Percentiles rank a stretch among this genome's conserved stretches.
Conservation (phyloP, 2,797 vertebrate species). For the Chiloscyllium punctatum region DNA sequence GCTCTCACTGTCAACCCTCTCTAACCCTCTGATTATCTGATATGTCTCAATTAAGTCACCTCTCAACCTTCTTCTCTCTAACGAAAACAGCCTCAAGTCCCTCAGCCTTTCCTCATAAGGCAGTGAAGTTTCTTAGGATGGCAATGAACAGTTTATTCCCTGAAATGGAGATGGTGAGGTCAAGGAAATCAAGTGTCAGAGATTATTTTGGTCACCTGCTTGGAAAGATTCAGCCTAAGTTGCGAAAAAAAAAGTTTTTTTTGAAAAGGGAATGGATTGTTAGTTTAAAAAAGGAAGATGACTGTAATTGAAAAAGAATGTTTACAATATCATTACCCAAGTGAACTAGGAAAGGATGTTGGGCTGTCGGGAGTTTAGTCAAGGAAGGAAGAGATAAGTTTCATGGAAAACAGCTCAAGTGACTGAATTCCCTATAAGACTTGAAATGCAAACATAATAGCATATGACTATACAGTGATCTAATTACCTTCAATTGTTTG, state of each 20-base stretch:
- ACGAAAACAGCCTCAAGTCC: too few species aligned
- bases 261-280: background rate
- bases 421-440: background rate
- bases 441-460: background rate
- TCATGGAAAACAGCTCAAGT: background rate
- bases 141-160: too few species aligned
- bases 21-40: too few species aligned
- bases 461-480: conserved; percentile 13
- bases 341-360: background rate
- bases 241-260: background rate
- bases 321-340: background rate
- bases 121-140: too few species aligned
- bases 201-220: background rate
- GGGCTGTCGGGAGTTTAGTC: background rate
- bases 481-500: conserved; percentile 93
- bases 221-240: background rate
- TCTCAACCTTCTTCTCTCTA: too few species aligned
- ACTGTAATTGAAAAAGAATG: background rate
- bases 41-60: too few species aligned
- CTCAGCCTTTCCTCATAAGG: too few species aligned
- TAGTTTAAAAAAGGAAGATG: background rate
- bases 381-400: background rate
- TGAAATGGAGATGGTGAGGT: too few species aligned
- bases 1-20: too few species aligned
- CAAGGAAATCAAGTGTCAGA: too few species aligned